These are phyloP conservation scores for Pristionchus mayeri DNA, from an alignment of 2,888 invertebrate genomes.

Conservation along the genomic window DNA sequence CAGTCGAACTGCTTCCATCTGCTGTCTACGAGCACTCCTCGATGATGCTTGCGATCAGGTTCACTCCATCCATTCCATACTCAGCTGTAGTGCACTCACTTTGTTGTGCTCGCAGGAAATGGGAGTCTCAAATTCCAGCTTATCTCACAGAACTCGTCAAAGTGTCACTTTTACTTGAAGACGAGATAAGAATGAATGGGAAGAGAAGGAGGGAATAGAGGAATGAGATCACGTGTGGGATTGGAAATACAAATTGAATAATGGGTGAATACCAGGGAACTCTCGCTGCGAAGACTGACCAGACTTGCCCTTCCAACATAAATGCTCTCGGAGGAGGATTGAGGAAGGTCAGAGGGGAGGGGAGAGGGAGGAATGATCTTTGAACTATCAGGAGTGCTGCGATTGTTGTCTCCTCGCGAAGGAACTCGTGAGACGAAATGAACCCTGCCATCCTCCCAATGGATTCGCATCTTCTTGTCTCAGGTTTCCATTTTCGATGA, in stretches of 20 bases:
- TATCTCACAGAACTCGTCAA: conserved; percentile 35
- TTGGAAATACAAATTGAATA: not conserved
- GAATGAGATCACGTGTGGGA: not conserved
- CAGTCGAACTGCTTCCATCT: conserved; percentile 72
- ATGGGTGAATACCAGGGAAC: conserved; percentile 16
- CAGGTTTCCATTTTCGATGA: not conserved
- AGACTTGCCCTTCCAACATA: conserved; percentile 62
- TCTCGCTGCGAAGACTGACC: conserved; percentile 21
- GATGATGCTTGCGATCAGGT: conserved; percentile 70
- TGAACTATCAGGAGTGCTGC: conserved; percentile 72
- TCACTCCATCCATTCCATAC: not conserved
- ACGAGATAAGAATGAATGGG: conserved; percentile 4
- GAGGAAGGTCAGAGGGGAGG: conserved; percentile 58
- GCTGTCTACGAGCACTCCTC: conserved; percentile 73
- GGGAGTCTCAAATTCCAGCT: conserved; percentile 4
- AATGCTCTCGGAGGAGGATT: conserved; percentile 73
- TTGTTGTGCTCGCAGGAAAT: not conserved
- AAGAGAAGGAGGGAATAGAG: conserved; percentile 50
- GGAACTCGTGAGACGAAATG: conserved; percentile 68
- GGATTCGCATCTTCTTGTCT: conserved; percentile 47
- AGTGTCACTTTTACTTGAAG: conserved; percentile 15
- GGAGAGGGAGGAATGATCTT: not conserved
- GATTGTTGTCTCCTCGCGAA: conserved; percentile 75
- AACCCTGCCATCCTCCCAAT: conserved; percentile 61
- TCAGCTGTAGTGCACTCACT: not conserved